These are phyloP conservation scores for Sebastes itinus DNA, from an alignment of 2,797 vertebrate species.

Conservation along the genomic window DNA sequence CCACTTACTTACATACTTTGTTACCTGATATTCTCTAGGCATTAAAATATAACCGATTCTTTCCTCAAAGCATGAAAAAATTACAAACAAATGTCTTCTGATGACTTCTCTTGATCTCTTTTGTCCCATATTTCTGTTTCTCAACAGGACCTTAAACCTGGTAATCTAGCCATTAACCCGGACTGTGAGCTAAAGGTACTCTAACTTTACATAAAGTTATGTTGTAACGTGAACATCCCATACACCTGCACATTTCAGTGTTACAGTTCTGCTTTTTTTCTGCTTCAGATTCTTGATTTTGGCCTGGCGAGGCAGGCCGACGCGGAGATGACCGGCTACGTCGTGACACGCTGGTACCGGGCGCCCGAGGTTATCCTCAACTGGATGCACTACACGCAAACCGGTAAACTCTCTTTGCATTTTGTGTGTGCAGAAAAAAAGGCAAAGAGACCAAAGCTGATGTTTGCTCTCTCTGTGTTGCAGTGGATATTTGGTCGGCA, in stretches of 20 bases:
- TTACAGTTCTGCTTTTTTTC: fast-evolving
- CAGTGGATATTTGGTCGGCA: slow-evolving; percentile 99
- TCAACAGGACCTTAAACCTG: slow-evolving; percentile 94
- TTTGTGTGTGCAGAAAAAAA: neutral
- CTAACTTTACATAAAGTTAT: fast-evolving
- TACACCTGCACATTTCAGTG: fast-evolving
- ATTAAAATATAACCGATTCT: neutral
- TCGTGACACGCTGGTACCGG: slow-evolving; percentile 97
- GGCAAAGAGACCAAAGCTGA: neutral
- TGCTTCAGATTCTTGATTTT: slow-evolving; percentile 94
- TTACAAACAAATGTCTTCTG: neutral
- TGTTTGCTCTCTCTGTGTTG: slow-evolving; percentile 22
- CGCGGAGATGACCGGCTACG: slow-evolving; percentile 96
- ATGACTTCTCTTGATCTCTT: neutral
- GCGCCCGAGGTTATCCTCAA: slow-evolving; percentile 97
- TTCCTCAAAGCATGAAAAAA: neutral
- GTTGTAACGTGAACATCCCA: fast-evolving
- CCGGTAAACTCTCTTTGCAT: slow-evolving; percentile 78
- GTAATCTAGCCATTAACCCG: slow-evolving; percentile 95
- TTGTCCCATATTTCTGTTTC: neutral
- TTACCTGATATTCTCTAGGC: neutral
- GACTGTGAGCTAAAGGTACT: slow-evolving; percentile 97
- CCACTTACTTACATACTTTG: neutral
- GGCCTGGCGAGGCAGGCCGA: slow-evolving; percentile 95
- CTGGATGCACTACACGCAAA: slow-evolving; percentile 99